Base-by-base conservation (phyloP, 2,797 vertebrate species). In the Heliangelus exortis region DNA sequence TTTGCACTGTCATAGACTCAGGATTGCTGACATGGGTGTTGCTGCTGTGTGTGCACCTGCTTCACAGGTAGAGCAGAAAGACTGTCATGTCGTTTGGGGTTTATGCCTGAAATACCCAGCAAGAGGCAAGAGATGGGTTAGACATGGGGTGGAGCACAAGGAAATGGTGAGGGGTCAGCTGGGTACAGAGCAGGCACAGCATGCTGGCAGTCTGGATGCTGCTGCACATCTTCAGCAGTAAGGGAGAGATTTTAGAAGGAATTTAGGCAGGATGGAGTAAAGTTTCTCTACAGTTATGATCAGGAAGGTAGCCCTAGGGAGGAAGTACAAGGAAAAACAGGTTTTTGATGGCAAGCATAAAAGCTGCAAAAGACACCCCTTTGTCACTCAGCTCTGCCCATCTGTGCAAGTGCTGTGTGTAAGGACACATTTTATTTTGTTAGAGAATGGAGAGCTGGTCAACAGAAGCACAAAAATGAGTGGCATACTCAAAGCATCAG, bases 1-100 rank as follows among this genome's bases (percentile, higher is more conserved):
- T 55, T 9, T 88, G 73, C 74, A 69, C 59, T 69, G 67, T 95
- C 74, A 75, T 51, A 59, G 73, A 48, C 12, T 23, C 2, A 2
- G 43, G 77, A 91, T 92, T 93, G 73, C 85, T 92, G 87, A 33
- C 22, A 7, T 7, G 85, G 89, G 91, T 83, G 91, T 89, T 94
- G n/a, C 78, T 87, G 81, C 55, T 65, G 43, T 1, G 0, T 33
- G 22, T 34, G 54, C 53, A 63, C 28, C 61, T 41, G 71, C 57
- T 91, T 15, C 0, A 0, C 45, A 55, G 57, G 45, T 0, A 0
- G 34, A 90, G 61, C 0, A 0, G 65, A 80, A 83, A 55, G 57
- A 29, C 45, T 80, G 75, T 15, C 71, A 22, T 48, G 2, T 47
- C 2, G 0, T 16, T 26, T 2, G 1, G 61, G 59, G 36, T 47